phyloP scores from a whole-genome alignment of 2,797 vertebrate genomes.

The Petrocephalus sullivani region DNA sequence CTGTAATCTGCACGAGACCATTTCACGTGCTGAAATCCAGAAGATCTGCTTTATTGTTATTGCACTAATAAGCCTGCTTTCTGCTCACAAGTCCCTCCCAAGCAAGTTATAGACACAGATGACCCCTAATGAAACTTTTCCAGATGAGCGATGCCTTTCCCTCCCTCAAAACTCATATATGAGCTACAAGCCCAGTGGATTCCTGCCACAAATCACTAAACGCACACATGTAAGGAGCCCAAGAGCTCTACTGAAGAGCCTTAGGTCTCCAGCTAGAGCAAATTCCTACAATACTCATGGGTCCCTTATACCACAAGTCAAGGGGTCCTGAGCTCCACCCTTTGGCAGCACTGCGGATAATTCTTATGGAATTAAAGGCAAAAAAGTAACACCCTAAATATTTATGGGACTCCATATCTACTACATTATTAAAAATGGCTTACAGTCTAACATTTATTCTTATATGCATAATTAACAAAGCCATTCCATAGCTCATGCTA shows the following conservation, averaged over 20 bases:
- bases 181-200: neutral
- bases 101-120: neutral
- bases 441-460: neutral
- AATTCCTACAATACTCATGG: neutral
- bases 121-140: neutral
- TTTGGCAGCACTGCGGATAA: neutral
- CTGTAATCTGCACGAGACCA: neutral
- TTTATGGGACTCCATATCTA: conserved; percentile 7
- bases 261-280: neutral
- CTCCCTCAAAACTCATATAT: neutral
- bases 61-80: neutral
- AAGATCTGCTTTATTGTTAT: neutral
- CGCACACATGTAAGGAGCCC: neutral
- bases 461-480: neutral
- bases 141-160: neutral
- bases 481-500: neutral
- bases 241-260: neutral
- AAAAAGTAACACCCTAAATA: neutral
- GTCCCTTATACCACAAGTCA: neutral
- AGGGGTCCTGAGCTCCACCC: too few relatives aligned
- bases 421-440: conserved; percentile 1
- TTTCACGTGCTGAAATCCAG: neutral
- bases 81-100: neutral
- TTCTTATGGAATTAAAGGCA: neutral
- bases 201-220: conserved; percentile 4